phyloP scores from a whole-genome alignment of 2,113 vertebrate genomes.

The Xenopus borealis region DNA sequence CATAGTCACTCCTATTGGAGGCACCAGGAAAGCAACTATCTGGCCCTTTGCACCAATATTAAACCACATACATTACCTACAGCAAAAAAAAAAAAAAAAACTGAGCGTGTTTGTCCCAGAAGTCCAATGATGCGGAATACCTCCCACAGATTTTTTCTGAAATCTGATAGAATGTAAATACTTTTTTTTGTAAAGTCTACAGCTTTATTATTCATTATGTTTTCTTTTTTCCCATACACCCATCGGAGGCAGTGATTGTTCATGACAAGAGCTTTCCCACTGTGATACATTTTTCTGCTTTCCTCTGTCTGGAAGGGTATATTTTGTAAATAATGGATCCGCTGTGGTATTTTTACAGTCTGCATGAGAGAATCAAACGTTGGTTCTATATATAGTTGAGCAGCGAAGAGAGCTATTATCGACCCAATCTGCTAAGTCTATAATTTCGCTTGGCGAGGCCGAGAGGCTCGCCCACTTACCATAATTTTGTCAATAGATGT shows the following conservation, averaged over 20 bases:
- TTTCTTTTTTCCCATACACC: neutral
- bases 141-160: too few species aligned
- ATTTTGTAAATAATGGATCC: constrained; percentile 32
- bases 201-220: neutral
- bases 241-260: constrained; percentile 23
- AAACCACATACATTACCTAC: too few species aligned
- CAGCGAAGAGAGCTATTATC: constrained; percentile 28
- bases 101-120: too few species aligned
- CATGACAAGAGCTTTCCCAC: constrained; percentile 15
- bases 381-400: constrained; percentile 22
- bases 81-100: too few species aligned
- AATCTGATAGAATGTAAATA: too few species aligned
- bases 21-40: too few species aligned
- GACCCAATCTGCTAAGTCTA: constrained; percentile 23
- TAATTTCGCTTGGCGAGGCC: constrained; percentile 30
- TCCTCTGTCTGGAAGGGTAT: constrained; percentile 1
- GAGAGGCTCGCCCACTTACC: constrained; percentile 11
- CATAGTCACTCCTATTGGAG: too few species aligned
- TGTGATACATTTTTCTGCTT: constrained; percentile 19
- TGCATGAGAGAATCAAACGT: constrained; percentile 24
- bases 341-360: constrained; percentile 23
- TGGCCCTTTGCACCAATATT: too few species aligned
- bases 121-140: too few species aligned
- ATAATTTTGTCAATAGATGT: constrained; percentile 12
- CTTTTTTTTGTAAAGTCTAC: too few species aligned